A percentile compares a stretch with the other conserved stretches of the same genome.
Evolutionary conservation across 2,888 invertebrate species (phyloP).

Genomic region (Volucella bombylans): DNA sequence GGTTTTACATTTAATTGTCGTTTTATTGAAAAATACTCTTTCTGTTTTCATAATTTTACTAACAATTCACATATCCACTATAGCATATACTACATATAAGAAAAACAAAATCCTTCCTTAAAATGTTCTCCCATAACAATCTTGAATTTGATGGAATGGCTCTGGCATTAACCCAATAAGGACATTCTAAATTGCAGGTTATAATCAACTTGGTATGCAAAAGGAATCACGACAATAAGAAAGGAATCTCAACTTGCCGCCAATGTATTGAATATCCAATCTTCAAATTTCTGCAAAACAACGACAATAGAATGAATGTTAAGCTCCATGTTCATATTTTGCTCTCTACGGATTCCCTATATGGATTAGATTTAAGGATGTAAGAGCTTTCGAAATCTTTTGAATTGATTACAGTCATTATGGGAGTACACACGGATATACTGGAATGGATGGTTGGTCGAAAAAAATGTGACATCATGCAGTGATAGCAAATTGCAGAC

Average conservation of each 20-base stretch:
- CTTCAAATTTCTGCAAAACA: constrained; percentile 47
- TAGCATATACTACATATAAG: background rate
- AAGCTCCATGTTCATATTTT: constrained; percentile 33
- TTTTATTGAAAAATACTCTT: too few relatives aligned
- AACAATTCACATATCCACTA: background rate
- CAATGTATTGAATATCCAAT: constrained; percentile 53
- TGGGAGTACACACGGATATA: background rate
- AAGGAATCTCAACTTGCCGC: constrained; percentile 29
- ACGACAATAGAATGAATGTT: constrained; percentile 47
- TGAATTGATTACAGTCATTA: constrained; percentile 42
- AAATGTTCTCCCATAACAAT: background rate
- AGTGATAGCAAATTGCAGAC: constrained; percentile 42
- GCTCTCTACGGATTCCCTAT: background rate
- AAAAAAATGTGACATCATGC: constrained; percentile 9
- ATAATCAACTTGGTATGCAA: constrained; percentile 54
- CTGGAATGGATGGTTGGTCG: background rate
- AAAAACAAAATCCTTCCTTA: background rate
- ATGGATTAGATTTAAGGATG: background rate
- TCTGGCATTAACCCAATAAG: constrained; percentile 22
- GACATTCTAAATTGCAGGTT: background rate
- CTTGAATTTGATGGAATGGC: constrained; percentile 33
- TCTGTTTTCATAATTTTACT: constrained; percentile 52
- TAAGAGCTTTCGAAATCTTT: constrained; percentile 36
- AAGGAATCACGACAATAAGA: constrained; percentile 40
- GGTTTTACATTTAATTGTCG: too few relatives aligned